A percentile compares a stretch with the other conserved stretches of the same genome.
Conservation (phyloP, 1,140 invertebrate species). For the Diabrotica undecimpunctata region DNA sequence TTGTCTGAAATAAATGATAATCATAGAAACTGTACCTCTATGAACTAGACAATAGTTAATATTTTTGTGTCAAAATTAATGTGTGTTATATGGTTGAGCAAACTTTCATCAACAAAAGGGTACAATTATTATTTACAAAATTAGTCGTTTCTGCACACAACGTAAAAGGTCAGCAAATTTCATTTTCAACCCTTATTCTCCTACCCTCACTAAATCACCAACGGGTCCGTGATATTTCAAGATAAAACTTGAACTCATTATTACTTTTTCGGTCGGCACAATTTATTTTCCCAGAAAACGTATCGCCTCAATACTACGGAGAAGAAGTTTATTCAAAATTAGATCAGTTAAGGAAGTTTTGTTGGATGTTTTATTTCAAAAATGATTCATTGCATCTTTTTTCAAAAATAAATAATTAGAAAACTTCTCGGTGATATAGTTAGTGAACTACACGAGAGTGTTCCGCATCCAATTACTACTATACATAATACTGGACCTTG, state of each 20-base stretch:
- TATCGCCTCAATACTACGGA: background rate
- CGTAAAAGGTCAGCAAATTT: constrained; percentile 9
- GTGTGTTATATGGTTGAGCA: background rate
- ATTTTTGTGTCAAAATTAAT: too few species aligned
- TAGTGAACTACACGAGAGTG: too few species aligned
- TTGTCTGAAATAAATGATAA: too few species aligned
- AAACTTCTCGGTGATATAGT: background rate
- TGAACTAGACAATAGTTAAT: too few species aligned
- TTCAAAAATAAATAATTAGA: background rate
- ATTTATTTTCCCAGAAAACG: constrained; percentile 11
- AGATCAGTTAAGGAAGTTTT: background rate
- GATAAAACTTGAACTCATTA: constrained; percentile 13
- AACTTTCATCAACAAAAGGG: constrained; percentile 4
- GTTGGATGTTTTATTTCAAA: background rate
- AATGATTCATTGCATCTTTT: background rate
- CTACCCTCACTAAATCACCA: constrained; percentile 10
- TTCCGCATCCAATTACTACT: too few species aligned
- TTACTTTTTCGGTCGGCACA: constrained; percentile 13
- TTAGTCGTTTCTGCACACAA: constrained; percentile 4
- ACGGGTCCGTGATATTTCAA: constrained; percentile 14
- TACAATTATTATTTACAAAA: constrained; percentile 12
- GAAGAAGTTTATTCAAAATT: background rate
- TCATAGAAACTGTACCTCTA: too few species aligned
- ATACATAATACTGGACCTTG: too few species aligned
- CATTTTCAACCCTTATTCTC: constrained; percentile 14